phyloP scores from a whole-genome alignment of 2,888 invertebrate genomes.

The Barypeithes pellucidus region DNA sequence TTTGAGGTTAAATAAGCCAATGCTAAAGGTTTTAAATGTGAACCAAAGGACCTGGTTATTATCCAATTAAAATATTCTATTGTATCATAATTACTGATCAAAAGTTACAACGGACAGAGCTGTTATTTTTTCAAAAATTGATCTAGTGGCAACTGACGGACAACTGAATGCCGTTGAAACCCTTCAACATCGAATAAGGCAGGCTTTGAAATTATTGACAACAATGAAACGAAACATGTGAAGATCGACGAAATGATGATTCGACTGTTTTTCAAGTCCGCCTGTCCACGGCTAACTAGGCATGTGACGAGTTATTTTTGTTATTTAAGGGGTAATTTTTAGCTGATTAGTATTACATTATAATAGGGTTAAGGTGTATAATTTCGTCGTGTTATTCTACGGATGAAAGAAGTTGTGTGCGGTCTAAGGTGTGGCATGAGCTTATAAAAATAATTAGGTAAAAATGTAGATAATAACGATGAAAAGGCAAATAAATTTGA shows the following conservation, averaged over 20 bases:
- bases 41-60: slow-evolving; percentile 18
- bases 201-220: slow-evolving; percentile 64
- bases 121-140: slow-evolving; percentile 68
- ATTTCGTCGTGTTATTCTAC: slow-evolving; percentile 42
- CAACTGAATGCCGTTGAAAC: slow-evolving; percentile 63
- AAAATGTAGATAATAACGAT: slow-evolving; percentile 20
- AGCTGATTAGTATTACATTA: slow-evolving; percentile 52
- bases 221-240: slow-evolving; percentile 65
- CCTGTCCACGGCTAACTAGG: slow-evolving; percentile 56
- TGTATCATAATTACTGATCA: slow-evolving; percentile 43
- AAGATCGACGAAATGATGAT: slow-evolving; percentile 64
- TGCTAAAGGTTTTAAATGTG: neutral
- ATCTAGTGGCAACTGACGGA: slow-evolving; percentile 68
- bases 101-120: slow-evolving; percentile 61
- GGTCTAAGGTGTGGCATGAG: slow-evolving; percentile 31
- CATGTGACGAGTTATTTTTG: slow-evolving; percentile 51
- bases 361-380: slow-evolving; percentile 45
- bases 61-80: slow-evolving; percentile 41
- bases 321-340: slow-evolving; percentile 53
- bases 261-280: slow-evolving; percentile 61
- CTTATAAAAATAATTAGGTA: slow-evolving; percentile 44
- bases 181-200: slow-evolving; percentile 65
- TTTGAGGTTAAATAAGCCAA: neutral
- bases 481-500: slow-evolving; percentile 3
- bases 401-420: slow-evolving; percentile 29